Percentiles rank a stretch among this genome's conserved stretches.
Evolutionary conservation across 2,113 vertebrate genomes (phyloP).

Genomic region (Pteropus alecto): DNA sequence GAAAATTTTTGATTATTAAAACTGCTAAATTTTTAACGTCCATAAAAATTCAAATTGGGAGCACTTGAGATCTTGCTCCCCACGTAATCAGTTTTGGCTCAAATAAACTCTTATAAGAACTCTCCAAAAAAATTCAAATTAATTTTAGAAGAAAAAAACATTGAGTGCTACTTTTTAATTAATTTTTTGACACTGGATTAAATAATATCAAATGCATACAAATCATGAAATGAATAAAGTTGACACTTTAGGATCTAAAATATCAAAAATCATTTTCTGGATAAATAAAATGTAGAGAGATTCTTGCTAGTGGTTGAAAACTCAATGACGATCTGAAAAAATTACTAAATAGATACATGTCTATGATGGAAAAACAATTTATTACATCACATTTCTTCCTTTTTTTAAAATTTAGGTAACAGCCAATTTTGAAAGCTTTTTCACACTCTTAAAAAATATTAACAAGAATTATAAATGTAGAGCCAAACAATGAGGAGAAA

Average conservation of each 20-base stretch:
- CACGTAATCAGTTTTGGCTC: no score
- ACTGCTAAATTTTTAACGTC: neutral
- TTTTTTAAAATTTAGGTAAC: neutral
- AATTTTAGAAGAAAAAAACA: constrained; percentile 18
- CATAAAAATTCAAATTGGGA: neutral
- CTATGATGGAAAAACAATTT: neutral
- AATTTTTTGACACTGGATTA: neutral
- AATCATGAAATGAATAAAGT: neutral
- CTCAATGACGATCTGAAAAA: constrained; percentile 2
- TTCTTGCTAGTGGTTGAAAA: neutral
- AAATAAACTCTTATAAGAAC: no score
- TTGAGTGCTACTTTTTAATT: neutral
- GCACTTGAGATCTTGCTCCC: no score
- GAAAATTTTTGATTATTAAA: constrained; percentile 20
- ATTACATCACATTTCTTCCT: neutral
- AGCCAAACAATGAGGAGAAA: neutral
- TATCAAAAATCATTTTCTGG: neutral
- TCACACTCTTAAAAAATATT: neutral
- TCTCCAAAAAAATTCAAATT: neutral
- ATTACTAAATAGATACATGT: neutral
- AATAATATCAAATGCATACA: constrained; percentile 5
- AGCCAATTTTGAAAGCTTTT: constrained; percentile 28
- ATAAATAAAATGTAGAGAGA: neutral
- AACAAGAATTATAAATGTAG: neutral
- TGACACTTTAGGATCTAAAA: neutral